A percentile compares a stretch with the other conserved stretches of the same genome.
These are phyloP conservation scores for Melipona beecheii DNA, from an alignment of 2,888 invertebrate species.

Conservation along the genomic window DNA sequence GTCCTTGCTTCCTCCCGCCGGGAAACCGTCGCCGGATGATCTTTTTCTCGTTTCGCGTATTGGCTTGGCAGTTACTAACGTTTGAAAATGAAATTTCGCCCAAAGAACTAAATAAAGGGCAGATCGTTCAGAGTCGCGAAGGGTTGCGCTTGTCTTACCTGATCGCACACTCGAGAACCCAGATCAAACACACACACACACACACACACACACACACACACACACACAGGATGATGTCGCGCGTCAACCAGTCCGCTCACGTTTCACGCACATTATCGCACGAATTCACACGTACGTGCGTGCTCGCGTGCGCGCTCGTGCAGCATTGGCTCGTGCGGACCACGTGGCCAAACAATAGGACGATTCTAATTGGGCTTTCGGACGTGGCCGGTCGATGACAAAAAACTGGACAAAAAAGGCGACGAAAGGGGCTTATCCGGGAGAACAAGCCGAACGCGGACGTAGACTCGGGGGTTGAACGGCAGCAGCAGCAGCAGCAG, in stretches of 20 bases:
- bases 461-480: conserved; percentile 47
- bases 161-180: conserved; percentile 8
- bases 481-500: conserved; percentile 56
- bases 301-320: conserved; percentile 47
- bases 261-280: not conserved
- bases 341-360: conserved; percentile 83
- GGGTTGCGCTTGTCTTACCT: not conserved
- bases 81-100: conserved; percentile 12
- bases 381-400: conserved; percentile 73
- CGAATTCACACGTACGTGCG: conserved; percentile 30
- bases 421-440: conserved; percentile 73
- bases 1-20: not conserved
- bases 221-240: not conserved
- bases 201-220: conserved; percentile 1
- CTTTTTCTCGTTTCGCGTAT: not conserved
- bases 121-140: not conserved
- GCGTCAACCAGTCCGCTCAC: not conserved
- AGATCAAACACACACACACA: not conserved
- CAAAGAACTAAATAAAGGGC: conserved; percentile 25
- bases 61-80: not conserved
- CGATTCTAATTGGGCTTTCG: conserved; percentile 83
- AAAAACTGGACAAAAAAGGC: conserved; percentile 79
- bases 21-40: not conserved
- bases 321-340: conserved; percentile 80
- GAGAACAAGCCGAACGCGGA: conserved; percentile 56